Base-by-base conservation (phyloP, 2,888 invertebrate genomes). In the Netelia fuscicornis region DNA sequence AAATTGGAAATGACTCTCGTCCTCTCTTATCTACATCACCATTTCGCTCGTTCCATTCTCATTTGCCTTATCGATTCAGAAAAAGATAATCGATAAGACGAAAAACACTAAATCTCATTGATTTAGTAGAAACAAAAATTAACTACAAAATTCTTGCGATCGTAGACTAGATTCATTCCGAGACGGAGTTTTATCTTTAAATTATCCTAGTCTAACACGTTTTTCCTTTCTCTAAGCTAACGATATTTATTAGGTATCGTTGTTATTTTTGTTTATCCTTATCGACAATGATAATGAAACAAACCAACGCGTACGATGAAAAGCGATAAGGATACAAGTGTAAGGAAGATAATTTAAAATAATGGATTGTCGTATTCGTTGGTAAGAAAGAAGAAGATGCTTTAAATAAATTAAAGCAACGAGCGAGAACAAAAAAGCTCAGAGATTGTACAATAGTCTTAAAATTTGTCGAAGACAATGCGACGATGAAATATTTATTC, bases 121-220 rank as follows among this genome's bases (percentile, higher is more conserved):
- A 81, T 74, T 64, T 23, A 42, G 52, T 56, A 44, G 62, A 70
- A 30, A 67, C 70, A 65, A 70, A 74, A 72, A 76, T 81, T 74
- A 72, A 81, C 77, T 68, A 81, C 71, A 71, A 84, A 79, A 84
- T 70, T 54, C 71, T 88, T 87, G 86, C 88, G 87, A 89, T 87
- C 88, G 84, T 89, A 88, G 92, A 92, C 92, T 91, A 92, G 92
- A 92, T 91, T 91, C 89, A 81, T 81, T 84, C 68, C 74, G 67
- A 81, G 76, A 52, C 37, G 72, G 81, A 13, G 76, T 80, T 42
- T 77, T 13, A 58, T 62, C 67, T 56, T 64, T 81, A 76, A 81
- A 77, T 81, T 37, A 81, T 76, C 64, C 72, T 89, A 90, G 85
- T 87, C 87, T 90, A 90, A 89, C 54, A 78, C 20, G 20, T 82